Conservation (phyloP, 1,140 invertebrate species). For the Drosophila setifemur region DNA sequence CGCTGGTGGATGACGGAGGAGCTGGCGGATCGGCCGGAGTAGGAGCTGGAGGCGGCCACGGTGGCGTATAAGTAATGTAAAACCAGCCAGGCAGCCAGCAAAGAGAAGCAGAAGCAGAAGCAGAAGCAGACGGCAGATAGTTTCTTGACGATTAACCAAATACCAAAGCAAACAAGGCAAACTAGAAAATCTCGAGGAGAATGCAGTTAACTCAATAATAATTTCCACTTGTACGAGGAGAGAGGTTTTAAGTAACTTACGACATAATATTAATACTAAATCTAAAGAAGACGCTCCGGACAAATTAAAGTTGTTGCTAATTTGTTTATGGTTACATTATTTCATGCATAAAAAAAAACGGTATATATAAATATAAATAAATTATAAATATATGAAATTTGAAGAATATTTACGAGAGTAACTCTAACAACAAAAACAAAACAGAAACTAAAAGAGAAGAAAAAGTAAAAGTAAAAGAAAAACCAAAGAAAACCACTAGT, state of each 20-base stretch:
- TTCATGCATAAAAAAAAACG: constrained; percentile 62
- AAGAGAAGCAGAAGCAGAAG: no score
- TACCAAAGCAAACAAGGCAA: constrained; percentile 40
- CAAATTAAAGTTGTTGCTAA: constrained; percentile 78
- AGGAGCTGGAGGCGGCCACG: constrained; percentile 37
- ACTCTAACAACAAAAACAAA: constrained; percentile 32
- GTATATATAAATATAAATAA: constrained; percentile 48
- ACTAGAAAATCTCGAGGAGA: constrained; percentile 69
- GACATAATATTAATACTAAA: constrained; percentile 66
- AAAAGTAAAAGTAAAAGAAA: constrained; percentile 7
- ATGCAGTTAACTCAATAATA: constrained; percentile 58
- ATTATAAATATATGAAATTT: constrained; percentile 50
- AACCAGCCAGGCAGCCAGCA: constrained; percentile 20
- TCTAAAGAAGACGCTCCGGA: constrained; percentile 69
- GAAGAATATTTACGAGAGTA: constrained; percentile 48
- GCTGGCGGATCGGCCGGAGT: constrained; percentile 29
- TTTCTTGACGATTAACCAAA: constrained; percentile 36
- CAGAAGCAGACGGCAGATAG: constrained; percentile 4
- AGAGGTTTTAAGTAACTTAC: constrained; percentile 67
- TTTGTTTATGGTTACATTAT: constrained; percentile 82
- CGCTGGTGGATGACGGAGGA: constrained; percentile 57
- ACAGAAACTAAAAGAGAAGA: no score
- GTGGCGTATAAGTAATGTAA: constrained; percentile 64
- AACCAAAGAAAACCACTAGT: neutral
- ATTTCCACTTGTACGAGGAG: constrained; percentile 46